These are phyloP conservation scores for Tipula confusa DNA, from an alignment of 2,888 invertebrate genomes.

Conservation along the genomic window DNA sequence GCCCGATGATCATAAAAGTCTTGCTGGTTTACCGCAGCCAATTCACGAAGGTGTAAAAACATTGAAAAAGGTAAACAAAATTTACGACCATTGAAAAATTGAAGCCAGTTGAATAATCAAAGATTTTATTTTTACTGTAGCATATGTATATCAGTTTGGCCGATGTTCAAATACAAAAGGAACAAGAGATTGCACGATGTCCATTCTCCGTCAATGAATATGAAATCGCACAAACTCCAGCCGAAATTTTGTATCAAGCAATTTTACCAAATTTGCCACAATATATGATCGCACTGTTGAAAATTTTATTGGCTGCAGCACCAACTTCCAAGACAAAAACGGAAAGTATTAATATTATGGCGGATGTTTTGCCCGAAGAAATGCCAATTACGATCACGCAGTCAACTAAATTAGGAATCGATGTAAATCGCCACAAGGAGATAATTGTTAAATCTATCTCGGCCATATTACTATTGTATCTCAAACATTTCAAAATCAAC, in stretches of 20 bases:
- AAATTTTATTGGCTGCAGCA: conserved; percentile 94
- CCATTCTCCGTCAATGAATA: conserved; percentile 82
- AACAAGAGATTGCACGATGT: conserved; percentile 86
- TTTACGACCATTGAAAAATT: background rate
- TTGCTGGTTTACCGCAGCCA: conserved; percentile 93
- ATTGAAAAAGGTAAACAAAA: conserved; percentile 65
- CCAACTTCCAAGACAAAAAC: conserved; percentile 98
- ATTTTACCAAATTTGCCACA: conserved; percentile 94
- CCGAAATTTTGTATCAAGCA: conserved; percentile 88
- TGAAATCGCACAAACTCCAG: conserved; percentile 73
- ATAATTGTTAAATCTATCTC: conserved; percentile 96
- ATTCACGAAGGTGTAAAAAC: conserved; percentile 95
- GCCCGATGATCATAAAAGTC: conserved; percentile 76
- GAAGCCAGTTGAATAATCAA: too few species aligned
- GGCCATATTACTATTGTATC: conserved; percentile 78
- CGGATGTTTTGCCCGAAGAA: conserved; percentile 94
- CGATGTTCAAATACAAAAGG: conserved; percentile 86
- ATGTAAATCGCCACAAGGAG: conserved; percentile 97
- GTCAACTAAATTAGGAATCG: conserved; percentile 91
- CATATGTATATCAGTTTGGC: conserved; percentile 92
- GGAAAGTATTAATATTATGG: conserved; percentile 97
- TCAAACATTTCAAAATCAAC: conserved; percentile 96
- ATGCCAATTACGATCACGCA: conserved; percentile 96
- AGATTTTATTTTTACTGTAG: conserved; percentile 47
- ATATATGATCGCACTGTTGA: conserved; percentile 94